Percentiles rank a stretch among this genome's conserved stretches.
Conservation (phyloP, 1,140 invertebrate species). For the Calephelis nemesis region DNA sequence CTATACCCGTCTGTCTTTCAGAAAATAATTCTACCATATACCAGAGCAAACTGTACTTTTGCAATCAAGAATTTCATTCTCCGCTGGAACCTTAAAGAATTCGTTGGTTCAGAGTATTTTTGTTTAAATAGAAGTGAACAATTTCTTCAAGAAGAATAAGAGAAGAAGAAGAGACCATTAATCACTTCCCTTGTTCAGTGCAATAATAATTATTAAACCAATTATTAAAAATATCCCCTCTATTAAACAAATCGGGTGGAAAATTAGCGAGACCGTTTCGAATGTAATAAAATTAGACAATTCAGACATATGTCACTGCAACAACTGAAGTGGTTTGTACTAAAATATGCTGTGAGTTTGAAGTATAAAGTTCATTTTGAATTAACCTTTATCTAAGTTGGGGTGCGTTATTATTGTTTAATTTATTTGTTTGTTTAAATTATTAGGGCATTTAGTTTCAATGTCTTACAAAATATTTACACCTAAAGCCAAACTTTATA, state of each 20-base stretch:
- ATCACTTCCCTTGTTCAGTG: conserved; percentile 5
- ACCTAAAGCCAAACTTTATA: too few species aligned
- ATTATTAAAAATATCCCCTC: conserved; percentile 15
- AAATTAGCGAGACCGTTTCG: conserved; percentile 31
- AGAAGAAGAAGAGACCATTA: neutral
- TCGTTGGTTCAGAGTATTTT: too few species aligned
- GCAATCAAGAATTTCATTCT: too few species aligned
- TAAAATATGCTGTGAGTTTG: neutral
- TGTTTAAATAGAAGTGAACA: too few species aligned
- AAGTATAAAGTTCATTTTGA: neutral
- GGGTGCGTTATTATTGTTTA: conserved; percentile 23
- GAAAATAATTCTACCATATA: too few species aligned
- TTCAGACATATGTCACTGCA: conserved; percentile 25
- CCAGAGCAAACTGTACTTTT: too few species aligned
- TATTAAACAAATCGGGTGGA: conserved; percentile 31
- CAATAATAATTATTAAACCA: conserved; percentile 15
- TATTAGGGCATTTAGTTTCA: neutral
- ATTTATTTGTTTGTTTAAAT: conserved; percentile 29
- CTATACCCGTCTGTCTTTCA: too few species aligned
- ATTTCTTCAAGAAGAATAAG: too few species aligned
- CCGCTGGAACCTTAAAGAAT: too few species aligned
- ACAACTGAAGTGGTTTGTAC: neutral
- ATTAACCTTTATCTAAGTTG: neutral
- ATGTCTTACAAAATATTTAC: too few species aligned
- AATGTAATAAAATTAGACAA: conserved; percentile 30